Conservation (phyloP, 2,797 vertebrate genomes). For the Ctenochaetus hawaiiensis region DNA sequence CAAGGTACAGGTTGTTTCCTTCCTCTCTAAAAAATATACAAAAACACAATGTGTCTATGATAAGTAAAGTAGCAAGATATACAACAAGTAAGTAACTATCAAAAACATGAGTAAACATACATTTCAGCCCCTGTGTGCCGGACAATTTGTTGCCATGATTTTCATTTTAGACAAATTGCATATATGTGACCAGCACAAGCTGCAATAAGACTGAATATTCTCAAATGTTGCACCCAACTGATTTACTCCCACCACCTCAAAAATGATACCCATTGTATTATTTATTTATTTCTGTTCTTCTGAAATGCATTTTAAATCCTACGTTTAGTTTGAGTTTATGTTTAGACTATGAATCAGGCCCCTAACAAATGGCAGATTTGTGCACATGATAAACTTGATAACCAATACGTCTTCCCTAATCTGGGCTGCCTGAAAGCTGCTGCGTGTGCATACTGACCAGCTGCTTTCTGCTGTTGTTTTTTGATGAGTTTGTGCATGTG, state of each 20-base stretch:
- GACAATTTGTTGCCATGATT: neutral
- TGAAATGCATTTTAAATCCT: slow-evolving; percentile 1
- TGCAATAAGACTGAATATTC: neutral
- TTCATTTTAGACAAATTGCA: neutral
- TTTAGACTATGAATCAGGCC: neutral
- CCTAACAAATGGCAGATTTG: slow-evolving; percentile 24
- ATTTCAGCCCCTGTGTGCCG: neutral
- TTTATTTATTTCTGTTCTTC: neutral
- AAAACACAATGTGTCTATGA: neutral
- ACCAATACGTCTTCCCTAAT: slow-evolving; percentile 54
- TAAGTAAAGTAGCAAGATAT: neutral
- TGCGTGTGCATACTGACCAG: slow-evolving; percentile 61
- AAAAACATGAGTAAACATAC: neutral
- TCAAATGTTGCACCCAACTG: neutral
- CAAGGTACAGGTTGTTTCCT: neutral
- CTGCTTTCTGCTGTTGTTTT: slow-evolving; percentile 58
- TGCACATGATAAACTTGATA: slow-evolving; percentile 55
- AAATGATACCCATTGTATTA: neutral
- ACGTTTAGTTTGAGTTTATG: slow-evolving; percentile 17
- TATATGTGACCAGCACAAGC: neutral
- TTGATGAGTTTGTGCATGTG: slow-evolving; percentile 58
- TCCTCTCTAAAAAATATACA: neutral
- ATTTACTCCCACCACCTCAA: neutral
- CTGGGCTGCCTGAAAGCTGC: slow-evolving; percentile 53
- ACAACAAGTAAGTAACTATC: neutral